Evolutionary conservation across 2,797 vertebrate species (phyloP).

Genomic region (Gymnocypris eckloni): DNA sequence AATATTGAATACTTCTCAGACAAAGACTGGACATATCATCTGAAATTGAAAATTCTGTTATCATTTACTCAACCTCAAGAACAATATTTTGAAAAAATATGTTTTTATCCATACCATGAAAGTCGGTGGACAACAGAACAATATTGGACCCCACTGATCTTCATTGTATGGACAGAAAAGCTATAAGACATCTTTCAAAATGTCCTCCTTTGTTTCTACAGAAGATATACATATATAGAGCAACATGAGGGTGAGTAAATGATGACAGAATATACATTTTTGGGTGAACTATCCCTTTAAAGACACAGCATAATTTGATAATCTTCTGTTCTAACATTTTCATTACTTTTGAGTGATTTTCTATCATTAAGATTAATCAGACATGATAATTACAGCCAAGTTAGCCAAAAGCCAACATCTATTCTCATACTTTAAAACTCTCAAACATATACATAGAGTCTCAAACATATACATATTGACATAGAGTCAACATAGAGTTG

Average conservation of each 20-base stretch:
- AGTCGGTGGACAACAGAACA: too few species aligned
- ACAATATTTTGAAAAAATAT: neutral
- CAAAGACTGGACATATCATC: neutral
- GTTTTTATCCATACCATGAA: too few species aligned
- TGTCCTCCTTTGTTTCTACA: neutral
- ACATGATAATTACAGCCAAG: neutral
- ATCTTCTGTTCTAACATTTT: neutral
- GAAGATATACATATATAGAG: neutral
- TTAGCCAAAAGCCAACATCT: neutral
- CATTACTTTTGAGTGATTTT: neutral
- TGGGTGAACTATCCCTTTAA: neutral
- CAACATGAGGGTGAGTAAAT: neutral
- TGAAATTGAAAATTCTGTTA: neutral
- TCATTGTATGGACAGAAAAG: neutral
- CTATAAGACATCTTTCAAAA: neutral
- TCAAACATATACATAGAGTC: neutral
- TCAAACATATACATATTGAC: neutral
- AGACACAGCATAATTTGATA: too few species aligned
- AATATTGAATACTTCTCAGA: neutral
- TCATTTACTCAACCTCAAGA: neutral
- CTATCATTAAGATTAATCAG: neutral
- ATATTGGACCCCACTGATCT: too few species aligned
- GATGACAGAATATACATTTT: neutral
- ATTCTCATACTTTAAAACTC: neutral
- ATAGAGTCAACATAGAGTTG: neutral